Evolutionary conservation across 2,888 invertebrate species (phyloP).

Genomic region (Biston stratarius): DNA sequence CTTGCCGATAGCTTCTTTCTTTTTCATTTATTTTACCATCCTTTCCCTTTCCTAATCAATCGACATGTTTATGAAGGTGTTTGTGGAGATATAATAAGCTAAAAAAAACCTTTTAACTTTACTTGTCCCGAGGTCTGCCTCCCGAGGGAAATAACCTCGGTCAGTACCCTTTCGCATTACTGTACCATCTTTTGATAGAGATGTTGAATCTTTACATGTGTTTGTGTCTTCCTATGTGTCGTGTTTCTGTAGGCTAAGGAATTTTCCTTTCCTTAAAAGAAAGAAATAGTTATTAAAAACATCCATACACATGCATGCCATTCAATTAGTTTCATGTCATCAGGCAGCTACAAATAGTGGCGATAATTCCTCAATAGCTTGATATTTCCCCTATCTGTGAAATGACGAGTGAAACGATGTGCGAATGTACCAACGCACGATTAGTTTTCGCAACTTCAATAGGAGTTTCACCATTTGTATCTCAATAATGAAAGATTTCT

Average conservation of each 20-base stretch:
- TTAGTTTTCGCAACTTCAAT: constrained; percentile 63
- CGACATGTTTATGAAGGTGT: neutral
- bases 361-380: constrained; percentile 28
- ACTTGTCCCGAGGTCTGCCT: constrained; percentile 37
- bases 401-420: constrained; percentile 43
- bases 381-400: constrained; percentile 33
- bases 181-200: constrained; percentile 55
- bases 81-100: neutral
- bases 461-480: constrained; percentile 68
- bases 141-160: constrained; percentile 70
- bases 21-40: neutral
- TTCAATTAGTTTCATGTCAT: constrained; percentile 37
- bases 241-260: neutral
- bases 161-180: constrained; percentile 60
- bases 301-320: constrained; percentile 38
- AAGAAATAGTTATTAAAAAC: constrained; percentile 48
- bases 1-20: neutral
- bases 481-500: constrained; percentile 76
- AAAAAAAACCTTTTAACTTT: constrained; percentile 33
- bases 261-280: neutral
- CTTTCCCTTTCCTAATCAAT: constrained; percentile 4
- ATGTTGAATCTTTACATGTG: constrained; percentile 48
- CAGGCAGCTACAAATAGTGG: constrained; percentile 14
- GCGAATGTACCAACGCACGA: constrained; percentile 47
- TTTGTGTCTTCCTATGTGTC: constrained; percentile 32